Evolutionary conservation across 2,888 invertebrate genomes (phyloP), one percentile per base, ranked within the genome.

Genomic region (Pristionchus entomophagus): DNA sequence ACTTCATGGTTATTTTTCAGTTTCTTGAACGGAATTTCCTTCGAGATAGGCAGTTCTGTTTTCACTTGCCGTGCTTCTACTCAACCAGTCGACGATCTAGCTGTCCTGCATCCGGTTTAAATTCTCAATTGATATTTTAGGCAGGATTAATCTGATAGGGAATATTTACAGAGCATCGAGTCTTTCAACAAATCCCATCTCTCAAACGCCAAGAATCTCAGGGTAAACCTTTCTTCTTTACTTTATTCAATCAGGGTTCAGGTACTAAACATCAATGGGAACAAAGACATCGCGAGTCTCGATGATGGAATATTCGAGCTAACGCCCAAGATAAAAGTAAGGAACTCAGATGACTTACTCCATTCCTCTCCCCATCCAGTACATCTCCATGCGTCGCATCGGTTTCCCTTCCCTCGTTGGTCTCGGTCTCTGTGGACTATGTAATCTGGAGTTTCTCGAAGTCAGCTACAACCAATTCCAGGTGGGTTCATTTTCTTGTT

Each of bases 401-500:
- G 78, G 51, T 4, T 51, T 80, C 29, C 32, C 51, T 0, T 32
- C 78, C 5, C 32, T 80, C 22, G 19, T 19, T 2, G 78, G 51
- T 32, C 78, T 80, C 26, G 78, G 78, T 51, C 51, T 80, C 19
- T 80, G 78, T 32, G 51, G 51, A 14, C 51, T 80, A 6, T 80
- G 78, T 35, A 29, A 80, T 80, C 78, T 80, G 2, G 78, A 80
- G n/a, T 51, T 22, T 8, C 78, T 80, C 8, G 78, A 80, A 80
- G 73, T 80, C 35, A 41, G 78, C 78, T 80, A 51, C 49, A 51
- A 51, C 22, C 41, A 49, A 29, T 51, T 80, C 51, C 78, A 80
- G 22, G 49, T 49, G 32, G 19, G n/a, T 35, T 26, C 17, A 32
- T 19, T 0, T 29, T 19, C 14, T 77, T n/a, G 26, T n/a, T 69